Conservation (phyloP, 2,888 invertebrate genomes). For the Nymphalis polychloros region DNA sequence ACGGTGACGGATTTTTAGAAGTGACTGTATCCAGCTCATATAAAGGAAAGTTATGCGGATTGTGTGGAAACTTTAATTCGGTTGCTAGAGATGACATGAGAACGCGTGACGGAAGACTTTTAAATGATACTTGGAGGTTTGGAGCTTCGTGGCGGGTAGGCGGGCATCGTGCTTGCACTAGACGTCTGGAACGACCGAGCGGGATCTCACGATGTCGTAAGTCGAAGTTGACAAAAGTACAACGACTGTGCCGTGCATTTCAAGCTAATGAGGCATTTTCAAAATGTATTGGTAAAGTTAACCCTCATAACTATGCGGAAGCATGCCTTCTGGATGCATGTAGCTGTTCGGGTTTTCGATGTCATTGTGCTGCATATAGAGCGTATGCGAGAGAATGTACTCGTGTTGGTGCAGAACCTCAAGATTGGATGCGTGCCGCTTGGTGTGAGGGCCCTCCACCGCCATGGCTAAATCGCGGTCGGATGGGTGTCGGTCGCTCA, state of each 20-base stretch:
- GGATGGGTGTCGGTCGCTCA: constrained; percentile 46
- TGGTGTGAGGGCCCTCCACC: constrained; percentile 82
- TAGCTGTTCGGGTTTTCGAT: constrained; percentile 89
- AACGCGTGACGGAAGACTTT: constrained; percentile 84
- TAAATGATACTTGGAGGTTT: constrained; percentile 86
- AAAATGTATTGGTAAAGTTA: constrained; percentile 89
- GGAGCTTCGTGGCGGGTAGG: constrained; percentile 96
- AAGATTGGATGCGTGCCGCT: constrained; percentile 87
- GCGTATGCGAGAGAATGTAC: constrained; percentile 95
- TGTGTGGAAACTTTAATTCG: constrained; percentile 97
- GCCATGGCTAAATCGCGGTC: constrained; percentile 63
- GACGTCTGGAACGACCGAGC: constrained; percentile 77
- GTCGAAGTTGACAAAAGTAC: constrained; percentile 69
- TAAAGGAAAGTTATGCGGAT: constrained; percentile 90
- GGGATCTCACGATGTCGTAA: constrained; percentile 75
- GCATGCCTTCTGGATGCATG: constrained; percentile 94
- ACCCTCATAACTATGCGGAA: constrained; percentile 90
- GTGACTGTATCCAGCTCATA: constrained; percentile 88
- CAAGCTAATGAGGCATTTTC: constrained; percentile 83
- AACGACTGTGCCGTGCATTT: constrained; percentile 78
- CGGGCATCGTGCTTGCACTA: constrained; percentile 86
- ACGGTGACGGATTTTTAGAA: constrained; percentile 95
- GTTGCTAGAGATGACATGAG: constrained; percentile 92
- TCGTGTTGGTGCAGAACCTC: constrained; percentile 86
- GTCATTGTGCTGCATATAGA: constrained; percentile 94